Base-by-base conservation (phyloP, 2,797 vertebrate genomes). In the Poecilia velifera region DNA sequence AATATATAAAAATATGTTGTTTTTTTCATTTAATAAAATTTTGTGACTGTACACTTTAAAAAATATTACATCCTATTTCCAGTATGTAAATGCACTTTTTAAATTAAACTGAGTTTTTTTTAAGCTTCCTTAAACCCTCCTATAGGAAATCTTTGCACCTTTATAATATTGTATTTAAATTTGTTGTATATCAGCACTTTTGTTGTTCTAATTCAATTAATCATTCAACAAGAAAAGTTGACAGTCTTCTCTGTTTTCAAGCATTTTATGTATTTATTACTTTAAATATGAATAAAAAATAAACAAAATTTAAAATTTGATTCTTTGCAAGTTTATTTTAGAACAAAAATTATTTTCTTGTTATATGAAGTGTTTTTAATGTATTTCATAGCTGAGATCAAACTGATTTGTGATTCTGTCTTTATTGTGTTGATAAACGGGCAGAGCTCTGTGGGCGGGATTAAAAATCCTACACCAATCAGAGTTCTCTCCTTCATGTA, bases 381-480 rank as follows among this genome's bases (percentile, higher is more conserved):
- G 22, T 28, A 45, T 28, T 28, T 71, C 25, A 43, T n/a, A 12
- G 22, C 34, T 49, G 4, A 31, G 18, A 45, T 31, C 16, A 49
- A 47, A 49, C 45, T 5, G 10, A 47, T 36, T 36, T 74, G 3
- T 77, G 72, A 34, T 47, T 49, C 0, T 25, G 6, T 46, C 55
- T 81, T 4, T 46, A n/a, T 57, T 80, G 46, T 76, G 46, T 51
- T 76, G 34, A 51, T 31, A 9, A 64, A 18, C 53, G 14, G 76
- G 84, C 59, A 73, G 10, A 3, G 13, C 5, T 43, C 2, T 18
- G 0, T 72, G 14, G 91, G 92, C 74, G 88, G 90, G 62, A 47
- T 59, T 87, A 28, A 3, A 0, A 0, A 28, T 70, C 5, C 8
- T 5, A 1, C 74, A 6, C 92, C 92, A 94, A 94, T 93, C 80